A percentile compares a stretch with the other conserved stretches of the same genome.
These are phyloP conservation scores for Bombus superbus DNA, from an alignment of 1,140 invertebrate species.

Conservation along the genomic window DNA sequence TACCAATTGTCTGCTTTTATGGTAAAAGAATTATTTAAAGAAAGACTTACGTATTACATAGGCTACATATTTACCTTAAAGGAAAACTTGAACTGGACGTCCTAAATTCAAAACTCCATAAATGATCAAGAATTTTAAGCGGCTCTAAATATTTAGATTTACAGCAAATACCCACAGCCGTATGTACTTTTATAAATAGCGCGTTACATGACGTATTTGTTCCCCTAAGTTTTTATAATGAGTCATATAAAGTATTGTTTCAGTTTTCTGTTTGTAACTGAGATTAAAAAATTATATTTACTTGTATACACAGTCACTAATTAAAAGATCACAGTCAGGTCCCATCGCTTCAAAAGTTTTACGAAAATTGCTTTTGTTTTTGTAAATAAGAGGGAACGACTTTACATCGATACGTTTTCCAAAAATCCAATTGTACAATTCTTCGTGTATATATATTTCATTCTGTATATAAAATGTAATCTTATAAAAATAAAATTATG, in stretches of 20 bases:
- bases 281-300: neutral
- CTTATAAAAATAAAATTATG: neutral
- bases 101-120: constrained; percentile 35
- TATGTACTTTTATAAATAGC: constrained; percentile 39
- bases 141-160: constrained; percentile 11
- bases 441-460: constrained; percentile 8
- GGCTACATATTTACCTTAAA: constrained; percentile 17
- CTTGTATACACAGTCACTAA: constrained; percentile 46
- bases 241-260: neutral
- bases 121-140: neutral
- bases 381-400: neutral
- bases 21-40: neutral
- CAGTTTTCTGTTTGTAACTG: neutral
- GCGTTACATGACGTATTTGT: constrained; percentile 24
- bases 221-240: constrained; percentile 20
- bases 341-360: constrained; percentile 29
- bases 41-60: too few relatives aligned
- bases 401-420: neutral
- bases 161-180: constrained; percentile 56
- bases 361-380: constrained; percentile 1
- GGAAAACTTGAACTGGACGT: neutral
- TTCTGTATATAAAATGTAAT: neutral
- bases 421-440: constrained; percentile 63
- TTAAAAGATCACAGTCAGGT: constrained; percentile 49
- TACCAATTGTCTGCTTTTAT: neutral